Evolutionary conservation across 2,888 invertebrate genomes (phyloP), one percentile per base, ranked within the genome.

Genomic region (Syritta pipiens): DNA sequence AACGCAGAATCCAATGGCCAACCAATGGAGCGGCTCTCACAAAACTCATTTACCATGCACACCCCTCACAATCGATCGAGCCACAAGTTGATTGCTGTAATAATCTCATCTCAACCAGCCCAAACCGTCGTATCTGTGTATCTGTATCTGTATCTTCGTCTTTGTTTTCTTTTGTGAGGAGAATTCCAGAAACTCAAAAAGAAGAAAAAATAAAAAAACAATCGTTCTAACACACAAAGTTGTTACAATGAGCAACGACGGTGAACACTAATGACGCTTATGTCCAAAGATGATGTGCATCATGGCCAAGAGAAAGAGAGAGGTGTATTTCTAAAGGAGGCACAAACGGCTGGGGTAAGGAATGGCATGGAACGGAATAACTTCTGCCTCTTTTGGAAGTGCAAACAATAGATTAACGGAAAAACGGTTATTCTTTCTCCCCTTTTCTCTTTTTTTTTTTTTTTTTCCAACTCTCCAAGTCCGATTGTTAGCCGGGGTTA

Each of bases 361-460:
- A 42, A 44, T 4, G n/a, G 10, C 24, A 32, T n/a, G n/a, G n/a
- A 42, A 30, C 22, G 32, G 30, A 7, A 49, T 48, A 24, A 42
- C 53, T 72, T 35, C 9, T 30, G 67, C 14, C 28, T 60, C 67
- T 74, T 68, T 67, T 44, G 55, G 48, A 28, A 57, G 62, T 49
- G 55, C 62, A 62, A 79, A 79, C 79, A 79, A 79, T 68, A 68
- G 79, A 57, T 79, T 68, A 79, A 74, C 67, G 74, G 68, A 60
- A 67, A 71, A 74, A 74, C 68, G 55, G 74, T 68, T 57, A 48
- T 60, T 65, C 9, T 40, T 55, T 7, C 12, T 26, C 35, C 20
- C 20, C 14, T 37, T 51, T 30, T 44, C 42, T 57, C 42, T 19
- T 26, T 51, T 46, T 14, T 19, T 40, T 12, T 24, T 40, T 48